phyloP scores from a whole-genome alignment of 2,888 invertebrate genomes.

The Gasteruption jaculator region DNA sequence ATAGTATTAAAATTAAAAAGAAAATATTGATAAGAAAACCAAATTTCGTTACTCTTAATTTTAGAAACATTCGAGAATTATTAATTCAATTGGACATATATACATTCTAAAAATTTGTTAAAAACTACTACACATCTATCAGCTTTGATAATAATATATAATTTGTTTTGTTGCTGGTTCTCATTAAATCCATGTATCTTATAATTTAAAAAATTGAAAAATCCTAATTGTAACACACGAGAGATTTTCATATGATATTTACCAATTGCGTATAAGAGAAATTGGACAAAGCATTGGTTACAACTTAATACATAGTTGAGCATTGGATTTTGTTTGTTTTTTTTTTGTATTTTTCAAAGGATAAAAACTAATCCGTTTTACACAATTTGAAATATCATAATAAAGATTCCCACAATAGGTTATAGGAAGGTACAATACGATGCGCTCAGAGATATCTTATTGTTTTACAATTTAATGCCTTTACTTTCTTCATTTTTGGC shows the following conservation, averaged over 20 bases:
- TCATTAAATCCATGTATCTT: slow-evolving; percentile 23
- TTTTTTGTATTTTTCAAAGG: slow-evolving; percentile 8
- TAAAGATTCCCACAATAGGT: too few species aligned
- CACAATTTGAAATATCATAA: slow-evolving; percentile 9
- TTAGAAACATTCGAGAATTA: too few species aligned
- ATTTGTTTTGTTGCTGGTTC: slow-evolving; percentile 28
- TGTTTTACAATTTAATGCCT: too few species aligned
- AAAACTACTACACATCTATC: slow-evolving; percentile 46
- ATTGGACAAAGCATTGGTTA: too few species aligned
- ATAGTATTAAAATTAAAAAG: too few species aligned
- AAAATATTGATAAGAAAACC: too few species aligned
- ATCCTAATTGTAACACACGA: slow-evolving; percentile 42
- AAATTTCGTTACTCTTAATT: too few species aligned
- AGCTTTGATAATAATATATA: slow-evolving; percentile 26
- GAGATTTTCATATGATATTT: too few species aligned
- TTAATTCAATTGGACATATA: slow-evolving; percentile 48
- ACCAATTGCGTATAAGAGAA: too few species aligned
- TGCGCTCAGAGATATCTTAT: too few species aligned
- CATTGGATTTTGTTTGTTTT: slow-evolving; percentile 24
- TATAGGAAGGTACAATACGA: too few species aligned
- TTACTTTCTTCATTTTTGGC: too few species aligned
- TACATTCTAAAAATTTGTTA: slow-evolving; percentile 46
- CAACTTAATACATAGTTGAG: slow-evolving; percentile 31
- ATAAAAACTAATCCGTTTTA: slow-evolving; percentile 7
- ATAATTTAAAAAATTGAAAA: slow-evolving; percentile 40